Evolutionary conservation across 2,888 invertebrate species (phyloP).

Genomic region (Lasioglossum zephyrum): DNA sequence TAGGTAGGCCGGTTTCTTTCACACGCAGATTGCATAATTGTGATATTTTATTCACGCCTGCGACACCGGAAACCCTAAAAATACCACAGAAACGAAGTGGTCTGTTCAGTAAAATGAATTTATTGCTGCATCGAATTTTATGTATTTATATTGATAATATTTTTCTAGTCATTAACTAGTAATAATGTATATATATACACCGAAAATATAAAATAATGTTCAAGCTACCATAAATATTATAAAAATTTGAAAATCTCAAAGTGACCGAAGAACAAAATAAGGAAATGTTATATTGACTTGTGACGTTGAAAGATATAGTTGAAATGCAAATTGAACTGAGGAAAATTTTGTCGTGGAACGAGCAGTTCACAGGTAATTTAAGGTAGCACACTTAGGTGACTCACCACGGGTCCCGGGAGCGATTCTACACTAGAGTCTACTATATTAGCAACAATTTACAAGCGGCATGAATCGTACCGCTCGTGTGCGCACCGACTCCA

Average conservation of each 20-base stretch:
- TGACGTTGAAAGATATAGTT: background rate
- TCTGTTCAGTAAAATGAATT: background rate
- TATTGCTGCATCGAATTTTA: background rate
- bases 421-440: background rate
- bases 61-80: background rate
- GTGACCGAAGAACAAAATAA: background rate
- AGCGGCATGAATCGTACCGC: background rate
- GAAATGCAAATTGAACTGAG: background rate
- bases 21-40: background rate
- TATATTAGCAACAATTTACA: background rate
- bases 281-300: background rate
- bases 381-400: background rate
- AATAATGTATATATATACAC: too few species aligned
- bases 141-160: background rate
- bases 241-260: background rate
- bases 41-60: background rate
- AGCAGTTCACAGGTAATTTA: background rate
- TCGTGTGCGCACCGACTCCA: constrained; percentile 4
- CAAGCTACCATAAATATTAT: background rate
- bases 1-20: background rate
- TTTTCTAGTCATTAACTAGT: too few species aligned
- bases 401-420: background rate
- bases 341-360: background rate
- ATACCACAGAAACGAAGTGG: background rate
- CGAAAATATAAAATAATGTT: background rate